phyloP scores from a whole-genome alignment of 2,113 vertebrate genomes.

The Bungarus multicinctus region DNA sequence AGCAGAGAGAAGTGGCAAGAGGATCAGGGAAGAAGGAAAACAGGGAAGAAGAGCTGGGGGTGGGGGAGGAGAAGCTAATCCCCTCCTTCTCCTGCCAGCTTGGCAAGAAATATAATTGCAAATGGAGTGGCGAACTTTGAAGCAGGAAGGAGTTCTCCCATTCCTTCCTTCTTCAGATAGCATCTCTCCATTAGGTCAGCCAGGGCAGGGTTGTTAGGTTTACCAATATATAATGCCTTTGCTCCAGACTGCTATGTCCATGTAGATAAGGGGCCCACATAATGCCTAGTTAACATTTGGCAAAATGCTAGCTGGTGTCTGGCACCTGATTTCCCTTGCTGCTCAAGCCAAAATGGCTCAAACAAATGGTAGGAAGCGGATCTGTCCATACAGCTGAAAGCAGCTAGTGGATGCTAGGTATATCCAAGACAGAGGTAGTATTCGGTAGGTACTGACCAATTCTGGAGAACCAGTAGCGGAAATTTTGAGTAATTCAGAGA shows the following conservation, averaged over 20 bases:
- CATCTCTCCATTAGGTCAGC: not conserved
- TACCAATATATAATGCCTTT: not conserved
- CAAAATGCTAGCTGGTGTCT: not conserved
- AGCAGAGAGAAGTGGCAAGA: not conserved
- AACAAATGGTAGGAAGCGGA: not conserved
- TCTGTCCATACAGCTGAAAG: not conserved
- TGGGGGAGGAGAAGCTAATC: not conserved
- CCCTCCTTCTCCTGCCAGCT: not conserved
- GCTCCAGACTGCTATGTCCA: not conserved
- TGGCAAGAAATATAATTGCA: not conserved
- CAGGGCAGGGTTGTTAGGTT: not conserved
- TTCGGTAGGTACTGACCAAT: too few relatives aligned
- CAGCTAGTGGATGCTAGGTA: not conserved
- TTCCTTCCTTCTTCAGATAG: not conserved
- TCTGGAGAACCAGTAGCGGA: too few relatives aligned
- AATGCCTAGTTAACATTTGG: not conserved
- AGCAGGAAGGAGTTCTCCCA: not conserved
- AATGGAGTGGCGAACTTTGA: not conserved
- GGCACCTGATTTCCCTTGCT: not conserved
- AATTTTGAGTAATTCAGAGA: too few relatives aligned
- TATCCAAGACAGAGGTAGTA: not conserved
- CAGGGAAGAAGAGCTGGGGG: not conserved
- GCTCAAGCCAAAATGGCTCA: not conserved
- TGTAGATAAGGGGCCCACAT: not conserved
- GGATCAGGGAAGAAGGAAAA: not conserved